A percentile compares a stretch with the other conserved stretches of the same genome.
phyloP scores from a whole-genome alignment of 2,797 vertebrate genomes.

The Lacerta viridis region DNA sequence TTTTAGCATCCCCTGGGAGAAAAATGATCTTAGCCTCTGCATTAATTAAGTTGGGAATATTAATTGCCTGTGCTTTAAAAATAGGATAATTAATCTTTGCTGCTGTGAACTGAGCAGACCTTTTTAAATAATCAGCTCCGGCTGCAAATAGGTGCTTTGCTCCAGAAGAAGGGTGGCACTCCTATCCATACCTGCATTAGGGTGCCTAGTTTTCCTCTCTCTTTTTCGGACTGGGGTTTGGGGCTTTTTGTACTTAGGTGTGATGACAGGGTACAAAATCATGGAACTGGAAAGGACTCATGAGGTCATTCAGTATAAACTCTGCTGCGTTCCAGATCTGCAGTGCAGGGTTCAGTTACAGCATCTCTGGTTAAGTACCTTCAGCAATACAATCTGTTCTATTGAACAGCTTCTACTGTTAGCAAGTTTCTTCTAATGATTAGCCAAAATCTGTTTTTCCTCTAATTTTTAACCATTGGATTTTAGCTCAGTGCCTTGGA shows the following conservation, averaged over 20 bases:
- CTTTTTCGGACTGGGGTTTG: neutral
- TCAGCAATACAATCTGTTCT: no score
- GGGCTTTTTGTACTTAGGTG: neutral
- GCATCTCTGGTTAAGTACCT: no score
- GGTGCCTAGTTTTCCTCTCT: neutral
- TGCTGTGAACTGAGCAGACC: neutral
- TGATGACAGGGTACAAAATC: neutral
- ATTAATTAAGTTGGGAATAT: conserved; percentile 74
- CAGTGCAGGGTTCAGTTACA: neutral
- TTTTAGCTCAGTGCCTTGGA: no score
- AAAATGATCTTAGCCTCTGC: conserved; percentile 65
- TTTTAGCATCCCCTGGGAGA: conserved; percentile 64
- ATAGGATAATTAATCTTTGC: conserved; percentile 51
- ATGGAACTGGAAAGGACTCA: neutral
- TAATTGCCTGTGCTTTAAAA: conserved; percentile 73
- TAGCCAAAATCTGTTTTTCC: no score
- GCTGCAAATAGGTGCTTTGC: neutral
- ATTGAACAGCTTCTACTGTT: no score
- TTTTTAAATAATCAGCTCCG: conserved; percentile 13
- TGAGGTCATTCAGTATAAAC: neutral
- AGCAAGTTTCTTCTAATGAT: no score
- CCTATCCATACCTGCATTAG: neutral
- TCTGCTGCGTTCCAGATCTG: neutral
- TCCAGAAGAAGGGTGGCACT: neutral
- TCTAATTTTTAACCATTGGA: no score